Conservation (phyloP, 2,888 invertebrate genomes). For the Odontomyia ornata region DNA sequence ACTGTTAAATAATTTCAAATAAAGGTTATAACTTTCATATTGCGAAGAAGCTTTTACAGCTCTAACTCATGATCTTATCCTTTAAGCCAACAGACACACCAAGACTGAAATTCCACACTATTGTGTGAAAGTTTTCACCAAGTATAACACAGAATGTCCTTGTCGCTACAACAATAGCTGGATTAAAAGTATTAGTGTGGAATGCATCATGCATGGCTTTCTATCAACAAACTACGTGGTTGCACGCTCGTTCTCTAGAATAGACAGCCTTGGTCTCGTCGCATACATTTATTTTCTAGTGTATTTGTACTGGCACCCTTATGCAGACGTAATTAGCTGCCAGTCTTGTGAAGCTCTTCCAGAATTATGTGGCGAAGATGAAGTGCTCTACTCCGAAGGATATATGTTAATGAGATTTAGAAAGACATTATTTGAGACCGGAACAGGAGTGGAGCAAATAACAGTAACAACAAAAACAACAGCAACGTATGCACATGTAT, state of each 20-base stretch:
- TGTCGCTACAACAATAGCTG: slow-evolving; percentile 11
- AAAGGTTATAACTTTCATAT: no score
- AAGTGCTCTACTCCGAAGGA: slow-evolving; percentile 19
- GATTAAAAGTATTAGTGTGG: slow-evolving; percentile 30
- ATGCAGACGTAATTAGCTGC: slow-evolving; percentile 36
- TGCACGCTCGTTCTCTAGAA: not conserved
- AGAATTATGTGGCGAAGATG: slow-evolving; percentile 19
- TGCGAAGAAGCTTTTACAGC: not conserved
- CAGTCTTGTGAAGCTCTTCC: not conserved
- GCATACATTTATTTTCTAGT: not conserved
- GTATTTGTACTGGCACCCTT: not conserved
- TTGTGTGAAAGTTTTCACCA: slow-evolving; percentile 29
- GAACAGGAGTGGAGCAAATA: not conserved
- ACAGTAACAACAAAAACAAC: not conserved
- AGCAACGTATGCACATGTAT: not conserved
- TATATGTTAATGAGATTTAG: slow-evolving; percentile 31
- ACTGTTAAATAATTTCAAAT: no score
- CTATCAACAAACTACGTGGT: slow-evolving; percentile 6
- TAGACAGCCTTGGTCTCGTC: not conserved
- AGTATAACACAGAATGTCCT: slow-evolving; percentile 26
- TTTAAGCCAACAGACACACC: not conserved
- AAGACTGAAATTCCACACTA: slow-evolving; percentile 2
- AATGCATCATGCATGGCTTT: slow-evolving; percentile 25
- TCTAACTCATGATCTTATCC: not conserved
- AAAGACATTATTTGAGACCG: slow-evolving; percentile 13